Base-by-base conservation (phyloP, 2,888 invertebrate genomes). In the Seladonia tumulorum region DNA sequence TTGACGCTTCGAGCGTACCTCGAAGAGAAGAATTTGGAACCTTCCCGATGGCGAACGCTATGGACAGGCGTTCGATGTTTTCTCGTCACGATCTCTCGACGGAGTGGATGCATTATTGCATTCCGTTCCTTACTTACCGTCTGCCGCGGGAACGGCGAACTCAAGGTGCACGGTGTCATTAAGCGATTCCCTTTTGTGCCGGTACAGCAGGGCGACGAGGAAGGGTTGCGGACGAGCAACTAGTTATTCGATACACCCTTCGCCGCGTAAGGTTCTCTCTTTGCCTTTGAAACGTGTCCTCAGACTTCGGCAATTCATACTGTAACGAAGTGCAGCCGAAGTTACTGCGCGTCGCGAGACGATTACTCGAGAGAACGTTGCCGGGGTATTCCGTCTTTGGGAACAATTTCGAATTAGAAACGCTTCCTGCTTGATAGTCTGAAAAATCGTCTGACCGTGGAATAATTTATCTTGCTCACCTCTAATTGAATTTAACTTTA, bases 171-270 rank as follows among this genome's bases (percentile, higher is more conserved):
- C 73, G 76, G 82, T 63, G 82, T 83, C 82, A 82, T 83, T 89
- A 86, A 82, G 79, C 87, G 76, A 89, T 87, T 74, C 73, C 76
- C 79, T 81, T 81, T 76, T 72, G 81, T 74, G 42, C 60, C 73
- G 53, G n/a, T 53, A 68, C 60, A 57, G 57, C 66, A 22, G 39
- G 10, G 35, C 35, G 66, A 4, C 66, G 81, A 25, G 22, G 89
- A 79, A 71, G 66, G 78, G 14, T 12, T 14, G 29, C 25, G 25
- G 57, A 66, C 72, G 63, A 72, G 70, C 80, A 79, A 71, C 79
- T 71, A 72, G 81, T 49, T 80, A 42, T 72, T 73, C 82, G 82
- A 82, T 68, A 66, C 81, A 81, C 53, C 72, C 53, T 73, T 68
- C 49, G 39, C 35, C 4, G 0, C 16, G 10, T 18, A 45, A 60